Conservation (phyloP, 1,140 invertebrate species). For the Ladona fulva region DNA sequence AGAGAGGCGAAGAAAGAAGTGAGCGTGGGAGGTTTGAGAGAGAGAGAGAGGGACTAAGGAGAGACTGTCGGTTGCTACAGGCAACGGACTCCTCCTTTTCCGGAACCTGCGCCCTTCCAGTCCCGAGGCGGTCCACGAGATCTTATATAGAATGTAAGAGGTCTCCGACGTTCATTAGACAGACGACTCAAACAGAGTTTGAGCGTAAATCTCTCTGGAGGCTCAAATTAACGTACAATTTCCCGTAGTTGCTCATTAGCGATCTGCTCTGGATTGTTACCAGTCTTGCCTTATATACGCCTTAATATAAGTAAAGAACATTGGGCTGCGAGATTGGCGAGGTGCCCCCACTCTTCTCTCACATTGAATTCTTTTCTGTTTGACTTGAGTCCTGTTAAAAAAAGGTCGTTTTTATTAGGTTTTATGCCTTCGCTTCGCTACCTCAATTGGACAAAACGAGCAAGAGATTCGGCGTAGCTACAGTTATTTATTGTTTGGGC, state of each 20-base stretch:
- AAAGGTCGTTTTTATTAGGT: too few relatives aligned
- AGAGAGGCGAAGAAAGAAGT: neutral
- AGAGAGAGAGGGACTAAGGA: neutral
- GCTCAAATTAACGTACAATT: conserved; percentile 2
- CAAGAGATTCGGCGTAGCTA: too few relatives aligned
- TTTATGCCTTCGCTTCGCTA: too few relatives aligned
- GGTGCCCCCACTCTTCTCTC: too few relatives aligned
- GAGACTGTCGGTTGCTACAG: neutral
- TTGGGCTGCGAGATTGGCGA: too few relatives aligned
- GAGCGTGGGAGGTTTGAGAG: neutral
- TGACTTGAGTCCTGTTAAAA: too few relatives aligned
- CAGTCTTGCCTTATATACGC: too few relatives aligned
- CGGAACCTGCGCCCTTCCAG: neutral
- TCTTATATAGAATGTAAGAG: neutral
- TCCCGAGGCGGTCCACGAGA: neutral
- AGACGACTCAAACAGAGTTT: neutral
- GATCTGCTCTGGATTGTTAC: neutral
- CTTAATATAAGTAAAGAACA: too few relatives aligned
- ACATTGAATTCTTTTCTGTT: too few relatives aligned
- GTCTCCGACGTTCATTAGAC: neutral
- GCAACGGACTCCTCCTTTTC: neutral
- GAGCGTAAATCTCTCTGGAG: neutral
- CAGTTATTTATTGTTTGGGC: too few relatives aligned
- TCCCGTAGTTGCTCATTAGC: neutral
- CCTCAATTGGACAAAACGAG: too few relatives aligned